Evolutionary conservation across 2,113 vertebrate species (phyloP).

Genomic region (Potamarius usumacintae): DNA sequence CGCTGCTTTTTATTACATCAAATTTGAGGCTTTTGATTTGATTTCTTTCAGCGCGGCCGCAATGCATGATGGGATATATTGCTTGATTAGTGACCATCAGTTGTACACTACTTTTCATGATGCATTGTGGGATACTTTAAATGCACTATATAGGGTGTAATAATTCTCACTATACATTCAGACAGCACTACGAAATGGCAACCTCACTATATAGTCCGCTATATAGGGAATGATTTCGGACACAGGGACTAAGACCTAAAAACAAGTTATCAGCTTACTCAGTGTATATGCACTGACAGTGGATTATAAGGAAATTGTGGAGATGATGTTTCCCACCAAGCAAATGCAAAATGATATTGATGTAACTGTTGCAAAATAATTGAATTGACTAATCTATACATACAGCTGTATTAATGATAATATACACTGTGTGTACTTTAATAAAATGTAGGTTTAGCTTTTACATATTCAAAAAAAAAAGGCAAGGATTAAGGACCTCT

Average conservation of each 20-base stretch:
- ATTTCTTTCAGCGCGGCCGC: too few species aligned
- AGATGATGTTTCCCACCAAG: not conserved
- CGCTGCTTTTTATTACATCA: too few species aligned
- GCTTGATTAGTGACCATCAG: too few species aligned
- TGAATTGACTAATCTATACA: not conserved
- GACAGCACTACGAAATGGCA: too few species aligned
- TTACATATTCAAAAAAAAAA: not conserved
- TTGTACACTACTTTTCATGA: too few species aligned
- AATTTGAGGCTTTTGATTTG: too few species aligned
- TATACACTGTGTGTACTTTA: not conserved
- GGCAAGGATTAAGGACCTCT: constrained; percentile 21
- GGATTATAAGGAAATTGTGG: not conserved
- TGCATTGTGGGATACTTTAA: too few species aligned
- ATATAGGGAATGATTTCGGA: too few species aligned
- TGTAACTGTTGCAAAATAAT: not conserved
- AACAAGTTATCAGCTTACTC: not conserved
- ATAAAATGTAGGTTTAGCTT: not conserved
- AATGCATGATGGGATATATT: too few species aligned
- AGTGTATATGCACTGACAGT: not conserved
- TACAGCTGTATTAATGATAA: not conserved
- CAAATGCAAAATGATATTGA: not conserved
- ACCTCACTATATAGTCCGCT: too few species aligned
- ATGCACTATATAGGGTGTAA: too few species aligned
- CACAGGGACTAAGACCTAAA: not conserved
- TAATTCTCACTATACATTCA: too few species aligned